Evolutionary conservation across 2,888 invertebrate genomes (phyloP), one percentile per base, ranked within the genome.

Genomic region (Aplocera efformata): DNA sequence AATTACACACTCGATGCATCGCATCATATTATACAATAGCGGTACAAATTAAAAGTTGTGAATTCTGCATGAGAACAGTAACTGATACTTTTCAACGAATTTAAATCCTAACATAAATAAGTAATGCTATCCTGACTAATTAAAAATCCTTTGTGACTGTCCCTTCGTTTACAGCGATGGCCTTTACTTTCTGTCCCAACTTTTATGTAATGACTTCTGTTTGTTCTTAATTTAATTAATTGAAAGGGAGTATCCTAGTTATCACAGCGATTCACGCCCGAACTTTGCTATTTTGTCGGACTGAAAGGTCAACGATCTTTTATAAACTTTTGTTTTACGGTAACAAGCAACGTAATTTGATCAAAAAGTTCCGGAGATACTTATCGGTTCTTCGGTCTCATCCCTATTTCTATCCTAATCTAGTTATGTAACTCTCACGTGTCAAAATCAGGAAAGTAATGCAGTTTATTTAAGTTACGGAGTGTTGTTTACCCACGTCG

Each of bases 151-250:
- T 44, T 48, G 41, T 47, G 42, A 43, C 51, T 54, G 48, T 48
- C 56, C 57, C 58, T 61, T 59, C 63, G 63, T 60, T 67, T 63
- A 50, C 46, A 59, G 60, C 54, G 51, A 56, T 57, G 62, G 56
- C 56, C 60, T 60, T 57, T 55, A 72, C 63, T 67, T 65, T 57
- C 60, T 59, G 62, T 59, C 64, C 61, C 55, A 72, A 73, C 71
- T 74, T 72, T 69, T 62, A 66, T 66, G 64, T 76, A 77, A 79
- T 72, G 72, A 75, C 74, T 78, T 79, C 76, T 78, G 77, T 78
- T 80, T 79, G 74, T 75, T 77, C 79, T 79, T 80, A 82, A 82
- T 80, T 79, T 72, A 79, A 82, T 82, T 82, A 81, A 82, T 80
- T 77, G 67, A 68, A 68, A 73, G 67, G 72, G 77, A 79, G 79